Percentiles rank a stretch among this genome's conserved stretches.
phyloP scores from a whole-genome alignment of 2,888 invertebrate genomes.

The Parnassius glacialis region DNA sequence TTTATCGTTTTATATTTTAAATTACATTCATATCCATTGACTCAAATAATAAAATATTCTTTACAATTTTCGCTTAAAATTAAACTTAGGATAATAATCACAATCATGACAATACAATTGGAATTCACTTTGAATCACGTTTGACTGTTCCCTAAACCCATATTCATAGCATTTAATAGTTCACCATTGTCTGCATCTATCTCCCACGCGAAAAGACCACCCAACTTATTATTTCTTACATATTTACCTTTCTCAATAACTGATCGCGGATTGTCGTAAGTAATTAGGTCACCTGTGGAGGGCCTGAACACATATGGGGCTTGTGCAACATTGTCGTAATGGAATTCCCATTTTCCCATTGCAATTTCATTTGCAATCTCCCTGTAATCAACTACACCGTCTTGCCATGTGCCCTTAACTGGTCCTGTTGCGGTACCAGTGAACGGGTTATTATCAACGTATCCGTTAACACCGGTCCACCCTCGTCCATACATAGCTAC shows the following conservation, averaged over 20 bases:
- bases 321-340: conserved; percentile 69
- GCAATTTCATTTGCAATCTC: conserved; percentile 70
- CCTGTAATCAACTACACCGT: conserved; percentile 73
- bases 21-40: conserved; percentile 38
- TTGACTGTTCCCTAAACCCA: conserved; percentile 66
- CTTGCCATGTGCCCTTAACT: conserved; percentile 74
- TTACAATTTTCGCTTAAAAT: conserved; percentile 40
- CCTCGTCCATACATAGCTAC: conserved; percentile 77
- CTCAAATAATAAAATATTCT: conserved; percentile 24
- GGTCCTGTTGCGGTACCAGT: conserved; percentile 71
- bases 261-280: conserved; percentile 71
- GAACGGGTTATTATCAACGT: conserved; percentile 64
- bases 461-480: conserved; percentile 69
- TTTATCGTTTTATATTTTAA: conserved; percentile 28
- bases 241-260: conserved; percentile 74
- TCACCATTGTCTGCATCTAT: conserved; percentile 75
- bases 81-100: conserved; percentile 41
- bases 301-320: conserved; percentile 73
- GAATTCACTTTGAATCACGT: conserved; percentile 31
- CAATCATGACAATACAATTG: conserved; percentile 29
- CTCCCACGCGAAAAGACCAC: conserved; percentile 74
- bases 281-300: conserved; percentile 66
- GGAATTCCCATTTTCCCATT: conserved; percentile 69
- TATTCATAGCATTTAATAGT: conserved; percentile 72
- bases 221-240: conserved; percentile 70